These are phyloP conservation scores for Chironomus riparius DNA, from an alignment of 2,888 invertebrate genomes.

Conservation along the genomic window DNA sequence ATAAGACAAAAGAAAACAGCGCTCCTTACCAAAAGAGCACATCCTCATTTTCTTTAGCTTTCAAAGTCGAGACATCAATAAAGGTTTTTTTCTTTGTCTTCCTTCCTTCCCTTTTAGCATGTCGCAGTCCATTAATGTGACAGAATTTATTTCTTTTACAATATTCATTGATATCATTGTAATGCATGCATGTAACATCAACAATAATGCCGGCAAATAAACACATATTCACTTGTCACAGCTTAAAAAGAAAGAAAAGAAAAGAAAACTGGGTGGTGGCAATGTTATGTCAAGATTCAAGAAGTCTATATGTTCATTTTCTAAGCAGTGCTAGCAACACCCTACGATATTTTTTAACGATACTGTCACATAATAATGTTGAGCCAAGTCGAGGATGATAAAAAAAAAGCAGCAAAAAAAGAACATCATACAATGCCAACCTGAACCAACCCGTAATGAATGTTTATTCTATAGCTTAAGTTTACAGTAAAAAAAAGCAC, in stretches of 20 bases:
- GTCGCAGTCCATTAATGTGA: not conserved
- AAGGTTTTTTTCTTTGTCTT: conserved; percentile 3
- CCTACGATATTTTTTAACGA: not conserved
- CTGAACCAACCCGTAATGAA: conserved; percentile 24
- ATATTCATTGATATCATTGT: not conserved
- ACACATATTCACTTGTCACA: not conserved
- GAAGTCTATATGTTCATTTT: not conserved
- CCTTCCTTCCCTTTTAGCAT: not conserved
- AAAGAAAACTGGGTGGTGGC: not conserved
- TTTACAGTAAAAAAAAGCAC: not conserved
- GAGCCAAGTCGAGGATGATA: not conserved
- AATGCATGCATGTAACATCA: not conserved
- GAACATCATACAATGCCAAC: not conserved
- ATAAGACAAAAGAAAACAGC: no score
- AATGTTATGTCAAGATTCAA: not conserved
- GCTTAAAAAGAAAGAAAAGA: not conserved
- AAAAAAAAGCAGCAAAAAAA: no score
- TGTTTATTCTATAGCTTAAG: conserved; percentile 20
- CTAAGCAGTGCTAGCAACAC: not conserved
- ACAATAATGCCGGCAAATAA: not conserved
- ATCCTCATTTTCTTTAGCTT: not conserved
- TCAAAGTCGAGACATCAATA: conserved; percentile 13
- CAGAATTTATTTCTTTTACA: not conserved
- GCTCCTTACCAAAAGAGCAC: no score
- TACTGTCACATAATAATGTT: not conserved